These are phyloP conservation scores for Barnardius zonarius DNA, from an alignment of 2,113 vertebrate genomes.

Conservation along the genomic window DNA sequence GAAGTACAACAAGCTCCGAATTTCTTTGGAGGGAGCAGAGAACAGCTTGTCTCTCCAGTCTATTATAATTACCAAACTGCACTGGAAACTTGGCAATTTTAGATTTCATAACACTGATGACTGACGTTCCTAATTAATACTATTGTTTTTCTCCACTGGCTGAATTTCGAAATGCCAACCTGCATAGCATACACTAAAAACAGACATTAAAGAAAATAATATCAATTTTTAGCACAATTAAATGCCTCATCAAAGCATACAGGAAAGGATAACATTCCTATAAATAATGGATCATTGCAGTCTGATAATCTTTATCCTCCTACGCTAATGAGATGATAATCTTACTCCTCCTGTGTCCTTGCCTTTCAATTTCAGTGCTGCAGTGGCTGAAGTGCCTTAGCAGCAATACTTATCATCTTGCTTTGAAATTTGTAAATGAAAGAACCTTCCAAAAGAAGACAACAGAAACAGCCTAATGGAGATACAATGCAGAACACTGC, in stretches of 20 bases:
- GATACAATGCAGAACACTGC: not conserved
- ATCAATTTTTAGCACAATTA: slow-evolving; percentile 62
- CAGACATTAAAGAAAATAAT: slow-evolving; percentile 70
- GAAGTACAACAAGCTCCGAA: slow-evolving; percentile 45
- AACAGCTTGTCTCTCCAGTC: slow-evolving; percentile 75
- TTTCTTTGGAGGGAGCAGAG: slow-evolving; percentile 53
- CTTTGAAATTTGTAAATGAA: slow-evolving; percentile 51
- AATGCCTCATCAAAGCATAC: slow-evolving; percentile 23
- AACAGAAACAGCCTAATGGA: not conserved
- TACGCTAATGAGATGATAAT: slow-evolving; percentile 56
- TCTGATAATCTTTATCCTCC: slow-evolving; percentile 60
- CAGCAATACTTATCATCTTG: not conserved
- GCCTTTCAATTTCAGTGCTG: slow-evolving; percentile 40
- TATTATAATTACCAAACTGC: slow-evolving; percentile 70
- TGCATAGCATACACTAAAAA: slow-evolving; percentile 55
- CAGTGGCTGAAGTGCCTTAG: not conserved
- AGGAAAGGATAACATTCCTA: slow-evolving; percentile 32
- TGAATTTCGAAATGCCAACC: slow-evolving; percentile 69
- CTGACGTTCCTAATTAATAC: slow-evolving; percentile 76
- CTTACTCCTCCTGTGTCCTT: slow-evolving; percentile 63
- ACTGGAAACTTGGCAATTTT: slow-evolving; percentile 69
- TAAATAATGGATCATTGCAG: slow-evolving; percentile 67
- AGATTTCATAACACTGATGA: slow-evolving; percentile 74
- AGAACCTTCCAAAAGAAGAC: slow-evolving; percentile 38
- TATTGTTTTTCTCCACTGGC: slow-evolving; percentile 72